These are phyloP conservation scores for Drosophila ananassae DNA, from an alignment of 1,140 invertebrate species.

Conservation along the genomic window DNA sequence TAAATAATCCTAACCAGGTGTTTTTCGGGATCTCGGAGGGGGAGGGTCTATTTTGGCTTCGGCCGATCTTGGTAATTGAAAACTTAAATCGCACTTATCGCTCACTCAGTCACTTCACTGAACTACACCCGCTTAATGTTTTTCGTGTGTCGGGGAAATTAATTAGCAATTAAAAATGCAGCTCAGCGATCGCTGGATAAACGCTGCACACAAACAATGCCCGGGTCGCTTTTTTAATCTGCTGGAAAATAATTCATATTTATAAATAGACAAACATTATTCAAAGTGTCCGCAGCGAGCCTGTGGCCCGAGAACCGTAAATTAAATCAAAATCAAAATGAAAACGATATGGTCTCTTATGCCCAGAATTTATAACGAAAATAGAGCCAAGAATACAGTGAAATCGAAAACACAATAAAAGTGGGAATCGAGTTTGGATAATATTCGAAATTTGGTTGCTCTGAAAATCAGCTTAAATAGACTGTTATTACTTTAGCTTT, in stretches of 20 bases:
- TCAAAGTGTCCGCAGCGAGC: conserved; percentile 67
- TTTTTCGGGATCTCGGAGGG: conserved; percentile 28
- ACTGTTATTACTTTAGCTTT: too few species aligned
- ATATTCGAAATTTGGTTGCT: conserved; percentile 3
- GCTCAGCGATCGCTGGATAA: conserved; percentile 36
- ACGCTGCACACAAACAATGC: conserved; percentile 7
- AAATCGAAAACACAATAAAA: conserved; percentile 47
- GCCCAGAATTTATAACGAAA: conserved; percentile 78
- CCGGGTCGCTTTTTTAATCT: conserved; percentile 51
- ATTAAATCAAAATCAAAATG: conserved; percentile 80
- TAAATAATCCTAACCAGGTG: conserved; percentile 65
- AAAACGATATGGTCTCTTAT: conserved; percentile 77
- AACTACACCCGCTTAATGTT: conserved; percentile 45
- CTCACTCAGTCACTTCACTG: conserved; percentile 16
- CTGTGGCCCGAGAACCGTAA: conserved; percentile 71
- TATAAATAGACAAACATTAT: conserved; percentile 82
- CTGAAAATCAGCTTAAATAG: background rate
- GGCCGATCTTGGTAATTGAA: conserved; percentile 39
- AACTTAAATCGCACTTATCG: conserved; percentile 54
- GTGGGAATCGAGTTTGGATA: conserved; percentile 1
- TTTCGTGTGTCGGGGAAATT: conserved; percentile 69
- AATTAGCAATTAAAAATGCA: conserved; percentile 83
- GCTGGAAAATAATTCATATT: conserved; percentile 75
- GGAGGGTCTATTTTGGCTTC: background rate
- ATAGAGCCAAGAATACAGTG: conserved; percentile 53